Evolutionary conservation across 2,113 vertebrate species (phyloP).

Genomic region (Corythornis cristatus): DNA sequence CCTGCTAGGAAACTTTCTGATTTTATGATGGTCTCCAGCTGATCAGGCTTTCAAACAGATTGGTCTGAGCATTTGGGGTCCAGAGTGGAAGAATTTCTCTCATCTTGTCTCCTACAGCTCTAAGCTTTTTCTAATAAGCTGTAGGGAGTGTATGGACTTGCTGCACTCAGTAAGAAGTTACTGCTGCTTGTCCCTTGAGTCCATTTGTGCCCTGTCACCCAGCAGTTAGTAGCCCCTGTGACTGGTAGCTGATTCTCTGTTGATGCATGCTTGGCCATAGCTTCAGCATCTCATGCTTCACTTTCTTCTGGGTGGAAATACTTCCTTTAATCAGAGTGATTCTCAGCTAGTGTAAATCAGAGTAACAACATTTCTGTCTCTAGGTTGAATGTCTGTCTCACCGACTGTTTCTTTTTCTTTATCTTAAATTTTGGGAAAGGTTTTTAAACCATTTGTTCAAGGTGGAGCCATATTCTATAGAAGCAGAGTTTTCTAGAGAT

Average conservation of each 20-base stretch:
- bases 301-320: neutral
- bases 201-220: neutral
- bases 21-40: neutral
- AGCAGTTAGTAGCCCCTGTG: neutral
- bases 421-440: neutral
- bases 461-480: neutral
- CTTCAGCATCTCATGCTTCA: neutral
- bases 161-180: neutral
- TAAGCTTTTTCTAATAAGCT: neutral
- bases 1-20: neutral
- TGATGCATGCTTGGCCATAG: neutral
- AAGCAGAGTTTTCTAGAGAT: neutral
- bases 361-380: neutral
- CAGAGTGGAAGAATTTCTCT: neutral
- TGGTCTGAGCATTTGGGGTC: neutral
- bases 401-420: neutral
- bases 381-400: neutral
- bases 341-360: neutral
- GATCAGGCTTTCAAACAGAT: neutral
- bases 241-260: neutral
- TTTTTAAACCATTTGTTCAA: neutral
- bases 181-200: neutral
- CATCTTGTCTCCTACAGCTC: neutral
- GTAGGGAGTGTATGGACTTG: neutral
- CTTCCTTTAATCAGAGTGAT: neutral